These are phyloP conservation scores for Scaptomyza polygonia DNA, from an alignment of 2,888 invertebrate genomes.

Conservation along the genomic window DNA sequence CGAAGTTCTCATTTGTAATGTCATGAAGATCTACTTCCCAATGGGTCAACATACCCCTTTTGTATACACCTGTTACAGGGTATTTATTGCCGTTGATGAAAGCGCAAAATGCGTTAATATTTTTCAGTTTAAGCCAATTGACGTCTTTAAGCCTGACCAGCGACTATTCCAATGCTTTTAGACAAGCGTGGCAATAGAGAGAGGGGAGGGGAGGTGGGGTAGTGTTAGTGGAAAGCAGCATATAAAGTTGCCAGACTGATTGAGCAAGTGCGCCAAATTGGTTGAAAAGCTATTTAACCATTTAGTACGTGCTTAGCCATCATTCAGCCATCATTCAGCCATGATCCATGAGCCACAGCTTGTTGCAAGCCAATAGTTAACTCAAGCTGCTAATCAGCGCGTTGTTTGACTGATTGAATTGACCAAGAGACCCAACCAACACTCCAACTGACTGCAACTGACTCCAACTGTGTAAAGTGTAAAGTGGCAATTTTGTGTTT, in stretches of 20 bases:
- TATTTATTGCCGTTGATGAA: constrained; percentile 48
- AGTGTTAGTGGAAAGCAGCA: not conserved
- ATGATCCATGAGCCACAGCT: constrained; percentile 11
- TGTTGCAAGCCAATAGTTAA: constrained; percentile 9
- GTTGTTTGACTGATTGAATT: constrained; percentile 78
- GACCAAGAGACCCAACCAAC: constrained; percentile 55
- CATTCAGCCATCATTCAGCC: too few species aligned
- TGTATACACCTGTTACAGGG: not conserved
- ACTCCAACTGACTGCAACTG: not conserved
- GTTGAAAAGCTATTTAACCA: constrained; percentile 47
- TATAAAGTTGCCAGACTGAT: constrained; percentile 43
- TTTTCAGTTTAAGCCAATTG: constrained; percentile 65
- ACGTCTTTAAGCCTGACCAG: constrained; percentile 36
- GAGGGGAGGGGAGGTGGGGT: not conserved
- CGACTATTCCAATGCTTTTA: constrained; percentile 24
- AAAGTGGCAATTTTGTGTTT: constrained; percentile 30
- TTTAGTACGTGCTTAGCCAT: constrained; percentile 63
- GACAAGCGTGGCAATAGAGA: not conserved
- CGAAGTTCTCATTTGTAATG: too few species aligned
- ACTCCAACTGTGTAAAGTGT: constrained; percentile 15
- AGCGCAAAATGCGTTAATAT: constrained; percentile 80
- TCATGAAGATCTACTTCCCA: too few species aligned
- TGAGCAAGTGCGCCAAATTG: constrained; percentile 71
- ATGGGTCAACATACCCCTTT: constrained; percentile 4
- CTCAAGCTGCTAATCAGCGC: constrained; percentile 72